A percentile compares a stretch with the other conserved stretches of the same genome.
These are phyloP conservation scores for Nylanderia fulva DNA, from an alignment of 1,140 invertebrate genomes.

Conservation along the genomic window DNA sequence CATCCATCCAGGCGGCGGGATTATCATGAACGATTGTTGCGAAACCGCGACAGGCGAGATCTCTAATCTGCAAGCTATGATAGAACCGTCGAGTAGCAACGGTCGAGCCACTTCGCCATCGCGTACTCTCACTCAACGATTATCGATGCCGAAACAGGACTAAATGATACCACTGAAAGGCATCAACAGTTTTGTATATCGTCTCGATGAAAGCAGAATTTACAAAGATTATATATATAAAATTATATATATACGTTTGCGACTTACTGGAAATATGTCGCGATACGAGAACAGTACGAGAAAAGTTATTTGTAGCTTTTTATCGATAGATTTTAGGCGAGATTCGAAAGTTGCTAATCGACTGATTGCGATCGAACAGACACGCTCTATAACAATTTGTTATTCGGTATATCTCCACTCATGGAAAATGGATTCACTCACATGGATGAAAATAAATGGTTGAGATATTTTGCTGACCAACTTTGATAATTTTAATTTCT, in stretches of 20 bases:
- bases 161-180: conserved; percentile 64
- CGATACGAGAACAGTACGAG: conserved; percentile 53
- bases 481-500: conserved; percentile 50
- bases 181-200: background rate
- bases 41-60: conserved; percentile 83
- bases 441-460: conserved; percentile 78
- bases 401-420: conserved; percentile 66
- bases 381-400: conserved; percentile 62
- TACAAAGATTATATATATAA: conserved; percentile 39
- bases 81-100: conserved; percentile 81
- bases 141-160: conserved; percentile 63
- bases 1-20: conserved; percentile 80
- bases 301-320: conserved; percentile 79
- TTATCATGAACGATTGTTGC: conserved; percentile 83
- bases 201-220: background rate
- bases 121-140: conserved; percentile 65
- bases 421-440: conserved; percentile 72
- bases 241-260: too few relatives aligned
- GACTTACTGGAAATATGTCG: too few relatives aligned
- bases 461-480: conserved; percentile 81
- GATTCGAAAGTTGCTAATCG: conserved; percentile 72
- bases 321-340: conserved; percentile 74
- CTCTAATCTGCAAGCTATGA: conserved; percentile 83
- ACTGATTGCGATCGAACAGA: conserved; percentile 69
- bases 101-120: conserved; percentile 77